Evolutionary conservation across 2,888 invertebrate species (phyloP).

Genomic region (Orthosia incerta): DNA sequence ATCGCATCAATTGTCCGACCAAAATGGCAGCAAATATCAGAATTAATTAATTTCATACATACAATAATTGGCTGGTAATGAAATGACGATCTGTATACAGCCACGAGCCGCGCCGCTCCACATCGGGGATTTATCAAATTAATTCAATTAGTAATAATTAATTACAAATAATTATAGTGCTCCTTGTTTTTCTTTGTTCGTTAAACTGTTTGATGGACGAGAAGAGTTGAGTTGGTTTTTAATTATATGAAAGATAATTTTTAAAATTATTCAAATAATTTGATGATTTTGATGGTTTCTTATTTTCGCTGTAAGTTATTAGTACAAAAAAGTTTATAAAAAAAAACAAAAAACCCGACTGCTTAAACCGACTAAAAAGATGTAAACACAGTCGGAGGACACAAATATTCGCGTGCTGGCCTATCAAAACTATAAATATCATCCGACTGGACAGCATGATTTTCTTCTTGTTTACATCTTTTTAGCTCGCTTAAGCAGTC

Average conservation of each 20-base stretch:
- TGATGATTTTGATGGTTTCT: neutral
- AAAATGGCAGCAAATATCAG: constrained; percentile 61
- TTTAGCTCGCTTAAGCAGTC: too few species aligned
- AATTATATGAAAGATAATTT: neutral
- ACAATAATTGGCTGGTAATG: constrained; percentile 54
- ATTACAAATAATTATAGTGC: constrained; percentile 27
- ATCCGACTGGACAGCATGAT: too few species aligned
- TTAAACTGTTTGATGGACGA: constrained; percentile 16
- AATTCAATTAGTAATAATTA: constrained; percentile 62
- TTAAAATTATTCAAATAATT: neutral
- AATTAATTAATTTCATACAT: constrained; percentile 62
- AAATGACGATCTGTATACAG: constrained; percentile 55
- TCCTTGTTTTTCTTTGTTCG: constrained; percentile 13
- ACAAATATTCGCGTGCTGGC: too few species aligned
- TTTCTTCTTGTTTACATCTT: too few species aligned
- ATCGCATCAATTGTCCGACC: constrained; percentile 36
- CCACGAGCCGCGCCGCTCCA: constrained; percentile 22
- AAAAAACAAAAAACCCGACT: too few species aligned
- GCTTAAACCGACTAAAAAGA: too few species aligned
- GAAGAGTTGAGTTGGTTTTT: neutral
- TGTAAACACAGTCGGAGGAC: too few species aligned
- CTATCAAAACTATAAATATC: too few species aligned
- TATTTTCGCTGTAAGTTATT: too few species aligned
- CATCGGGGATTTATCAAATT: constrained; percentile 63
- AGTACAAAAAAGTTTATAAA: too few species aligned